phyloP scores from a whole-genome alignment of 1,140 invertebrate species.

The Cotesia glomerata region DNA sequence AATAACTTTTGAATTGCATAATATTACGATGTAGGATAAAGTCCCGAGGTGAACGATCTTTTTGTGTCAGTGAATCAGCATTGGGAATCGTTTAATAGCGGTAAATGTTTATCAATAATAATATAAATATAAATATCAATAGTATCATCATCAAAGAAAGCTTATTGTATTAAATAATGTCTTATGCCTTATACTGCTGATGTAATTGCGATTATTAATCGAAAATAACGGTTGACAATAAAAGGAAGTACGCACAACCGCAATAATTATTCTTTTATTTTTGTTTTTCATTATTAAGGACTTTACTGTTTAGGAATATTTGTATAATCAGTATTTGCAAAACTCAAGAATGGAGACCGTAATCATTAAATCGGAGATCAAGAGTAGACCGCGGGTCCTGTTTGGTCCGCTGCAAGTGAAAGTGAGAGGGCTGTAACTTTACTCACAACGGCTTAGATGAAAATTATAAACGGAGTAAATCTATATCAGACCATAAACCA shows the following conservation, averaged over 20 bases:
- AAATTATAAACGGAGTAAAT: conserved; percentile 16
- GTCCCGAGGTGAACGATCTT: not conserved
- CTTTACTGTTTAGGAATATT: too few species aligned
- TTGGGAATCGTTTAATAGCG: not conserved
- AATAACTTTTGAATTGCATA: not conserved
- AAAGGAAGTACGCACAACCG: too few species aligned
- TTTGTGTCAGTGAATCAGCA: not conserved
- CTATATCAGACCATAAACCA: conserved; percentile 34
- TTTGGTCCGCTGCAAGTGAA: conserved; percentile 48
- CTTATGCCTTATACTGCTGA: too few species aligned
- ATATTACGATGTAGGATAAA: not conserved
- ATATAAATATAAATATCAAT: too few species aligned
- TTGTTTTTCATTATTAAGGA: too few species aligned
- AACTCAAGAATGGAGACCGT: not conserved
- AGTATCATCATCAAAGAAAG: too few species aligned
- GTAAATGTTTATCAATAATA: too few species aligned
- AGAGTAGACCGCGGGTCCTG: conserved; percentile 27
- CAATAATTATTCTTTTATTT: too few species aligned
- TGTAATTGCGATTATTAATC: too few species aligned
- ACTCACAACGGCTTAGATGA: conserved; percentile 19
- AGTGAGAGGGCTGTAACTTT: conserved; percentile 47
- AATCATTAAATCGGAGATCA: conserved; percentile 40
- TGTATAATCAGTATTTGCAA: not conserved
- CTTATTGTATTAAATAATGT: too few species aligned
- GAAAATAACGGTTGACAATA: too few species aligned